Evolutionary conservation across 2,888 invertebrate species (phyloP), one percentile per base, ranked within the genome.

Genomic region (Idaea dimidiata): DNA sequence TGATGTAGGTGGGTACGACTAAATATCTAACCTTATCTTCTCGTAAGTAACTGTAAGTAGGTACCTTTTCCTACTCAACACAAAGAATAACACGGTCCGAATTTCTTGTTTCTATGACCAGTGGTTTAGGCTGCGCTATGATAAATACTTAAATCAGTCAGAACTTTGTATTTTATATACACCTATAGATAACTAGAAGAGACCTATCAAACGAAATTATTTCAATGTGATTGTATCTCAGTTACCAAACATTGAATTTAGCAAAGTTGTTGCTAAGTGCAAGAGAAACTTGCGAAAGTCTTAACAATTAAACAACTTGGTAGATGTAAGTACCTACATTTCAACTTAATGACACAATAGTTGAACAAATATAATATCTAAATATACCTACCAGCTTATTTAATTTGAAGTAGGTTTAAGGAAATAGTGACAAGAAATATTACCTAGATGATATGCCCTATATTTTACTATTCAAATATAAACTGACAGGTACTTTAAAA

Each of bases 401-500:
- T 10, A 8, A 43, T 43, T 43, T 43, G 3, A 43, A 43, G 10
- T 43, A 43, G 10, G 43, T 43, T 10, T 43, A 43, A 43, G 43
- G 43, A 43, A 43, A 43, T 43, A 43, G 43, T 31, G 32, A 57
- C 58, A 32, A 67, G 63, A 60, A 65, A 69, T 63, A 59, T 61
- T 43, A 61, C 65, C 60, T 66, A 62, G 60, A 31, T 64, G 56
- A 66, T 62, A 59, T 59, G 64, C 62, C 62, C 63, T 54, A 63
- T 67, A 71, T 68, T 60, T 67, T 67, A 68, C 60, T 10, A 64
- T 71, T 65, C 58, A 63, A 65, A 66, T 60, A 57, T 43, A 43
- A 43, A 43, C 43, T 43, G 43, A 43, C 43, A 43, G 10, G 10
- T 43, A 43, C 14, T 10, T 43, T 43, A 43, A 14, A 10, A 43